These are phyloP conservation scores for Lates calcarifer DNA, from an alignment of 2,113 vertebrate genomes.

Conservation along the genomic window DNA sequence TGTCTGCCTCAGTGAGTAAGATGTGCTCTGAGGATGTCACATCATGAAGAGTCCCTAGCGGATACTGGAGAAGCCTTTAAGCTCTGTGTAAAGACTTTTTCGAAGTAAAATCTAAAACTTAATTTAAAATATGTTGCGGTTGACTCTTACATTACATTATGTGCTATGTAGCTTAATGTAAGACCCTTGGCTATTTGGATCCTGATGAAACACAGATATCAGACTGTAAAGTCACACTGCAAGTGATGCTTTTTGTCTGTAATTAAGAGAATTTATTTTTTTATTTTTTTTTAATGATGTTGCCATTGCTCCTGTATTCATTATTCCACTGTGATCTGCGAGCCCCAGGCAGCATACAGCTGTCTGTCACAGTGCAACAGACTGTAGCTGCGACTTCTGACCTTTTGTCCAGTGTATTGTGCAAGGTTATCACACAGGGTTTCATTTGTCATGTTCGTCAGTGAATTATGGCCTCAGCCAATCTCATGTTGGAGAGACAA, in stretches of 20 bases:
- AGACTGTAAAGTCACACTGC: no score
- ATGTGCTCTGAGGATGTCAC: not conserved
- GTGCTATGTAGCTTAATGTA: not conserved
- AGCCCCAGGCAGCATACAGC: not conserved
- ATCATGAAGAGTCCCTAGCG: not conserved
- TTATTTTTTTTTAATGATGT: no score
- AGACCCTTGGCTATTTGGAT: no score
- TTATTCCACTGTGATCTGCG: not conserved
- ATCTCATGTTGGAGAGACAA: not conserved
- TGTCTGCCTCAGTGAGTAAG: conserved; percentile 6
- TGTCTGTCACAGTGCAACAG: not conserved
- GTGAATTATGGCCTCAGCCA: not conserved
- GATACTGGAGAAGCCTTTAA: not conserved
- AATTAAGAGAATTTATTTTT: no score
- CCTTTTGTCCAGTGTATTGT: not conserved
- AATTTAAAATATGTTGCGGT: not conserved
- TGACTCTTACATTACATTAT: not conserved
- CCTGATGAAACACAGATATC: no score
- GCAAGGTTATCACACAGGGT: not conserved
- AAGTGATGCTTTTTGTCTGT: no score
- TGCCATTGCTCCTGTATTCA: no score
- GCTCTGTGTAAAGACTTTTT: not conserved
- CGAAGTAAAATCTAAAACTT: not conserved
- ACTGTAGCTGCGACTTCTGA: not conserved
- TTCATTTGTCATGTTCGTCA: not conserved